Percentiles rank a stretch among this genome's conserved stretches.
These are phyloP conservation scores for Phymorhynchus buccinoides DNA, from an alignment of 1,140 invertebrate genomes.

Conservation along the genomic window DNA sequence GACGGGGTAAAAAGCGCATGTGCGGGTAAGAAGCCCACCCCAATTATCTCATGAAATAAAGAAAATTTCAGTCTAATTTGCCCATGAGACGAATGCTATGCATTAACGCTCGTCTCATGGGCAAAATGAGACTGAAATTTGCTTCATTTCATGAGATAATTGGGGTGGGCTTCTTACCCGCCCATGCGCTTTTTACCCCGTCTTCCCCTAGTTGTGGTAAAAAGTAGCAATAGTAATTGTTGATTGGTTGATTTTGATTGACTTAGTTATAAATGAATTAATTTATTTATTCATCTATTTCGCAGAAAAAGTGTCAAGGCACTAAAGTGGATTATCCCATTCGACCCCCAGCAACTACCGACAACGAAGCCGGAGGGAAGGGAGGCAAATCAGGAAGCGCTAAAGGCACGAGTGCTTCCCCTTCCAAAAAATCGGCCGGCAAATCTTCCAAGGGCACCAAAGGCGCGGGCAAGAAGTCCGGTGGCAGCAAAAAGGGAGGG, in stretches of 20 bases:
- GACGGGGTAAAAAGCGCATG: no score
- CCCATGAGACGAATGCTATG: no score
- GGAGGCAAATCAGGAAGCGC: slow-evolving; percentile 23
- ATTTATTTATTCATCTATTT: background rate
- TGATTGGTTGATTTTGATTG: background rate
- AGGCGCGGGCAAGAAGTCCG: slow-evolving; percentile 5
- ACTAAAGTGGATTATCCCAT: slow-evolving; percentile 28
- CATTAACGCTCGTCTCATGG: no score
- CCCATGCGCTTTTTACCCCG: no score
- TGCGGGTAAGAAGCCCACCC: no score
- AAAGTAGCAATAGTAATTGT: background rate
- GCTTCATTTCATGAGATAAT: no score
- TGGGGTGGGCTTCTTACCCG: no score
- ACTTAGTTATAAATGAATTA: no score
- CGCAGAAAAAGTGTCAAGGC: slow-evolving; percentile 28
- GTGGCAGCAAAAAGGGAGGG: background rate
- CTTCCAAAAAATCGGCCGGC: slow-evolving; percentile 25
- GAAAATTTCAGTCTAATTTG: no score
- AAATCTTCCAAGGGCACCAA: slow-evolving; percentile 7
- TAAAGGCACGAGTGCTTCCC: slow-evolving; percentile 9
- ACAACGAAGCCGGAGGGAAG: background rate
- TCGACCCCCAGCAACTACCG: background rate
- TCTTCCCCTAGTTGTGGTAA: no score
- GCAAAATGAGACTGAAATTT: no score
- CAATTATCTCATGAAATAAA: no score